Evolutionary conservation across 2,113 vertebrate genomes (phyloP).

Genomic region (Mohoua ochrocephala): DNA sequence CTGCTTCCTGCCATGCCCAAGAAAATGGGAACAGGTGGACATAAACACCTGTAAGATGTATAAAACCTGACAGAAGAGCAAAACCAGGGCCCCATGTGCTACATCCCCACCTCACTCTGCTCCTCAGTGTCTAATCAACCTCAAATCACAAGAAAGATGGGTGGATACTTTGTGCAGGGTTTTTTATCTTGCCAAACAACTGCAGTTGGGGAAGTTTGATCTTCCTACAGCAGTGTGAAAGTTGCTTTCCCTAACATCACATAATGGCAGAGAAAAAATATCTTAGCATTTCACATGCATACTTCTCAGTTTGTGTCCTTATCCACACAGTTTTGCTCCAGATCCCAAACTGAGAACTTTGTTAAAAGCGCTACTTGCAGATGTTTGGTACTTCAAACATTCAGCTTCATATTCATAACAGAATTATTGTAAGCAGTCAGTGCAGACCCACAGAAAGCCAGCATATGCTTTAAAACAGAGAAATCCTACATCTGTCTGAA

Average conservation of each 20-base stretch:
- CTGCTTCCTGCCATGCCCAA: no score
- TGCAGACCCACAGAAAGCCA: background rate
- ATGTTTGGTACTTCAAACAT: background rate
- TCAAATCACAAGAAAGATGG: background rate
- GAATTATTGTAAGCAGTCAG: background rate
- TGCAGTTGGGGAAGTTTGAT: background rate
- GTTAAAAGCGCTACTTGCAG: background rate
- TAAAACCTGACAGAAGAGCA: background rate
- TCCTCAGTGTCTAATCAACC: background rate
- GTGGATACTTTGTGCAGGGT: fast-evolving
- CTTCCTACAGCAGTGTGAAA: background rate
- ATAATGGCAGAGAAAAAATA: background rate
- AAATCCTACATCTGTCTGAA: background rate
- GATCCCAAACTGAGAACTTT: background rate
- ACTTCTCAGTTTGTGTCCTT: background rate
- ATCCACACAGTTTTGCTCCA: background rate
- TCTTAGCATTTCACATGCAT: background rate
- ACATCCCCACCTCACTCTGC: background rate
- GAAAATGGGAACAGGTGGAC: background rate
- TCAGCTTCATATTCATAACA: background rate
- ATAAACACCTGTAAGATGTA: background rate
- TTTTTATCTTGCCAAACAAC: background rate
- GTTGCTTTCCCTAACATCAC: background rate
- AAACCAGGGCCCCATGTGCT: background rate
- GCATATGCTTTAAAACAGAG: background rate